Evolutionary conservation across 2,113 vertebrate species (phyloP), one percentile per base, ranked within the genome.

Genomic region (Thamnophis sirtalis): DNA sequence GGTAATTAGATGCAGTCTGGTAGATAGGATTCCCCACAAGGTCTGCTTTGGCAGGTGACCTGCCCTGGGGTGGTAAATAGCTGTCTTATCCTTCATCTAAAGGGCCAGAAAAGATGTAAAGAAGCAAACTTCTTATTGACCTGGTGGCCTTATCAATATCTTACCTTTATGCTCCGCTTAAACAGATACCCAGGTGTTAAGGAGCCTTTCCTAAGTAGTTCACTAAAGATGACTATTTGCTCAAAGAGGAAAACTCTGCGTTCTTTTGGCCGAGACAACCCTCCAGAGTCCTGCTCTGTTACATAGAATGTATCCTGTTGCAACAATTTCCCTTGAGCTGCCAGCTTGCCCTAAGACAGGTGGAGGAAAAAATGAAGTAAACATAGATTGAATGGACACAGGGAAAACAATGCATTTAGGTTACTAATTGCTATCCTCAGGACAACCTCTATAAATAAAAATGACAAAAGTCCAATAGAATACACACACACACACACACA

Each of bases 261-360:
- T 91, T 99, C 99, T 95, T 99, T 99, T 3, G 99, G 99, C 49
- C 99, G 98, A 9, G 99, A 99, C 93, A 98, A 96, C 94, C 99
- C 97, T n/a, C 99, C 98, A 0, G 98, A 96, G 38, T 99, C 99
- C 97, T 99, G 98, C 97, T 99, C 99, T 0, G 98, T 98, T 91
- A 99, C 99, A 0, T 98, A 99, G 98, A 99, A 99, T 0, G 99
- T 99, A 94, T 99, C 99, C 97, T 99, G 99, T 97, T 99, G 99
- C 92, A 99, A 97, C 93, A 99, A 98, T 93, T 99, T 99, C 60
- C 99, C 99, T 96, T 99, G 99, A 93, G 98, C 98, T 0, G 98
- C 99, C 96, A 99, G 97, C 55, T 99, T 99, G 85, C 99, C 99
- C 99, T 99, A 96, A 48, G 90, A 91, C 73, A 68, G 51, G 92